Conservation (phyloP, 2,797 vertebrate genomes). For the Bucorvus abyssinicus region DNA sequence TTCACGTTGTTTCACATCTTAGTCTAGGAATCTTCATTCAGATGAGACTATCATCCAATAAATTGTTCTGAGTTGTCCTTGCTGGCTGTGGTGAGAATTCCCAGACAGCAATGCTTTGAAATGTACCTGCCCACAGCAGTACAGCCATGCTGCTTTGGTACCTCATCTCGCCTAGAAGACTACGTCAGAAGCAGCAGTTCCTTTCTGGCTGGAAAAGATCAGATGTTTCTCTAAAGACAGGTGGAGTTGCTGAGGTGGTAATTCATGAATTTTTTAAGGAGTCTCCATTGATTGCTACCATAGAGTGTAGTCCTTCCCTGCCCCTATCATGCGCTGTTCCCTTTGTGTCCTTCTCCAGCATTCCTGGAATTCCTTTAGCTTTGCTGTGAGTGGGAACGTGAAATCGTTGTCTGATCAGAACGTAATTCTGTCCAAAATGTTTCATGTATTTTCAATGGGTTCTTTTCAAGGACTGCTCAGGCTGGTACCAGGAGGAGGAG, state of each 20-base stretch:
- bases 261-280: neutral
- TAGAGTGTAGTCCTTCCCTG: neutral
- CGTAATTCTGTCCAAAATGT: neutral
- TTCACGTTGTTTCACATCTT: neutral
- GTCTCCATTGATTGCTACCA: neutral
- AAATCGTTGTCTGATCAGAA: neutral
- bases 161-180: neutral
- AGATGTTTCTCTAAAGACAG: neutral
- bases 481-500: neutral
- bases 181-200: neutral
- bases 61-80: neutral
- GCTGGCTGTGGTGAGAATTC: neutral
- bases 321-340: neutral
- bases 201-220: neutral
- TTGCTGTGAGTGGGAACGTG: neutral
- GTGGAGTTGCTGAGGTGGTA: neutral
- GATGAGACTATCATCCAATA: neutral
- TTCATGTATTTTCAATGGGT: fast-evolving
- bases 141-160: neutral
- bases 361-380: neutral
- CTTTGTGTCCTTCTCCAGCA: neutral
- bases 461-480: neutral
- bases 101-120: neutral
- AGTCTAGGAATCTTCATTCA: neutral
- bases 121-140: neutral